These are phyloP conservation scores for Misgurnus anguillicaudatus DNA, from an alignment of 2,113 vertebrate species.

Conservation along the genomic window DNA sequence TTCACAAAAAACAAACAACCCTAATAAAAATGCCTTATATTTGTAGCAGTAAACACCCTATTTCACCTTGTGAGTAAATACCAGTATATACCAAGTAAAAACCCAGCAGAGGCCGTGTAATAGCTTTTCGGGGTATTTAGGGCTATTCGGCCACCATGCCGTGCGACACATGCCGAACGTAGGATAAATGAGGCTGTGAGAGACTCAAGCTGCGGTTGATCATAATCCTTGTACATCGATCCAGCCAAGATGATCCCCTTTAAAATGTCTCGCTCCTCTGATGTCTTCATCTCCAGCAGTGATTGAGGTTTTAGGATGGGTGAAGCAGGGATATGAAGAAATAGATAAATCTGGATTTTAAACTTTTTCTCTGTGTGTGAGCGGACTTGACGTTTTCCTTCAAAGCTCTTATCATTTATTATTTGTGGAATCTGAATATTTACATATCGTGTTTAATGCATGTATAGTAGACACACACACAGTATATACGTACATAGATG, in stretches of 20 bases:
- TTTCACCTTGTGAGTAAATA: not conserved
- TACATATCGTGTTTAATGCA: not conserved
- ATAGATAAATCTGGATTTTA: constrained; percentile 35
- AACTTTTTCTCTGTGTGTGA: not conserved
- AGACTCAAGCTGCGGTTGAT: not conserved
- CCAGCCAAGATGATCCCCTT: not conserved
- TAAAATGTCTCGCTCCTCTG: constrained; percentile 18
- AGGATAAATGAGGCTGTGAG: constrained; percentile 32
- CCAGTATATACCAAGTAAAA: not conserved
- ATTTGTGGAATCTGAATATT: not conserved
- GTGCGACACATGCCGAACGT: not conserved
- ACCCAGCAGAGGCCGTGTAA: not conserved
- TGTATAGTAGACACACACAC: too few species aligned
- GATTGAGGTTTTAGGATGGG: constrained; percentile 1
- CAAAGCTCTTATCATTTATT: not conserved
- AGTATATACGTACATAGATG: not conserved
- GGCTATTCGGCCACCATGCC: constrained; percentile 12
- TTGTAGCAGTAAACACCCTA: too few species aligned
- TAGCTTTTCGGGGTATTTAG: not conserved
- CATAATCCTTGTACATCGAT: constrained; percentile 32
- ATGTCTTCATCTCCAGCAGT: constrained; percentile 32
- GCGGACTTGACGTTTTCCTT: not conserved
- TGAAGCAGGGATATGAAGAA: constrained; percentile 4
- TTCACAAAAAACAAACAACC: too few species aligned
- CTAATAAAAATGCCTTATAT: too few species aligned